Percentiles rank a stretch among this genome's conserved stretches.
phyloP scores from a whole-genome alignment of 2,797 vertebrate genomes.

The Chaetophractus vellerosus region DNA sequence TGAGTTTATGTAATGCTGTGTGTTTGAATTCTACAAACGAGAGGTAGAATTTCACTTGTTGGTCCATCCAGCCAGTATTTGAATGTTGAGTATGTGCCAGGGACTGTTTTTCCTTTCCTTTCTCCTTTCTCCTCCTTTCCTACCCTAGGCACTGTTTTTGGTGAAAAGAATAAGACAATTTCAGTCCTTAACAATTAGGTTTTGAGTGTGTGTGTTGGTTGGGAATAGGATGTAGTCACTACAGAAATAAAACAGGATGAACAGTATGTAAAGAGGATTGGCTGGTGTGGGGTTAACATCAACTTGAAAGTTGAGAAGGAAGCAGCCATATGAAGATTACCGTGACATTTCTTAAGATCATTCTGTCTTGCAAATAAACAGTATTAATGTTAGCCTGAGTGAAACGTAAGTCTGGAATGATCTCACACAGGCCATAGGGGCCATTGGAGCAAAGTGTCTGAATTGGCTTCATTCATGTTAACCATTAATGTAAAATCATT shows the following conservation, averaged over 20 bases:
- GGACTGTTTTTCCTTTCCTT: background rate
- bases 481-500: background rate
- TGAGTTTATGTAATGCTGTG: background rate
- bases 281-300: background rate
- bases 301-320: background rate
- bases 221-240: background rate
- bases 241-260: slow-evolving; percentile 24
- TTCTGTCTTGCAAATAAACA: background rate
- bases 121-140: too few relatives aligned
- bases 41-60: background rate
- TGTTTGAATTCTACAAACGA: slow-evolving; percentile 31
- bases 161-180: background rate
- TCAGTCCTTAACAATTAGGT: background rate
- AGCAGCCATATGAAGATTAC: background rate
- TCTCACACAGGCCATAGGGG: background rate
- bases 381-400: background rate
- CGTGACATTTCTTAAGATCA: background rate
- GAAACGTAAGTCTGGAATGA: background rate
- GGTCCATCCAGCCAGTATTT: background rate
- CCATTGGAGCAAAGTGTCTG: background rate
- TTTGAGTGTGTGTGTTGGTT: background rate
- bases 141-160: background rate
- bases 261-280: background rate
- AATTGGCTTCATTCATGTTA: background rate
- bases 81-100: background rate